phyloP scores from a whole-genome alignment of 2,797 vertebrate genomes.

The Arnoldichthys spilopterus region DNA sequence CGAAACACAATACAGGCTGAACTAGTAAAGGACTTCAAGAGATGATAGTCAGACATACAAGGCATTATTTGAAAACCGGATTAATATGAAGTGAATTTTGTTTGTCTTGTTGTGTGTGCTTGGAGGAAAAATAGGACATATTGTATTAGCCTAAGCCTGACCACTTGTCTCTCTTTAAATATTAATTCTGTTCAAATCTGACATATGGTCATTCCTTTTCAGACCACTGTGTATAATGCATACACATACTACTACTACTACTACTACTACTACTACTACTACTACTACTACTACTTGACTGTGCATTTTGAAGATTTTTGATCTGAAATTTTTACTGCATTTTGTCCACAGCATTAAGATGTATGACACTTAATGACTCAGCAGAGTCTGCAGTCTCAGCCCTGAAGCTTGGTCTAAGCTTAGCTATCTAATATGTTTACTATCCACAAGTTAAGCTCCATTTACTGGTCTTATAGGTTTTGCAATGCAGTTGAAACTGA shows the following conservation, averaged over 20 bases:
- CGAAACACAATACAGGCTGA: background rate
- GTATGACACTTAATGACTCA: conserved; percentile 52
- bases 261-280: too few species aligned
- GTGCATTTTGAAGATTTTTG: too few species aligned
- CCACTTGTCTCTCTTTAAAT: conserved; percentile 35
- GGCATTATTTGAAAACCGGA: background rate
- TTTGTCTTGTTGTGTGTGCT: background rate
- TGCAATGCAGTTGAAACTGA: background rate
- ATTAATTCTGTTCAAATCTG: conserved; percentile 36
- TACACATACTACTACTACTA: too few species aligned
- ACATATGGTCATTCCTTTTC: conserved; percentile 23
- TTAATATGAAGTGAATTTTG: background rate
- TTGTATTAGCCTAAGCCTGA: background rate
- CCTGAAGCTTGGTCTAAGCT: conserved; percentile 35
- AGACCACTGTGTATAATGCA: background rate
- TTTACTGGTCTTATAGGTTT: background rate
- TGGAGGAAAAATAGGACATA: background rate
- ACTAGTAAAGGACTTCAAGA: background rate
- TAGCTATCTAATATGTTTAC: conserved; percentile 39
- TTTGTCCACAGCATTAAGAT: conserved; percentile 53
- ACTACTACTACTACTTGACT: too few species aligned
- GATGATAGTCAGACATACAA: background rate
- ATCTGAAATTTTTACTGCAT: conserved; percentile 43
- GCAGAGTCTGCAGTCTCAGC: conserved; percentile 34
- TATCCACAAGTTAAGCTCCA: conserved; percentile 25